phyloP scores from a whole-genome alignment of 1,140 invertebrate species.

The Zophobas morio region DNA sequence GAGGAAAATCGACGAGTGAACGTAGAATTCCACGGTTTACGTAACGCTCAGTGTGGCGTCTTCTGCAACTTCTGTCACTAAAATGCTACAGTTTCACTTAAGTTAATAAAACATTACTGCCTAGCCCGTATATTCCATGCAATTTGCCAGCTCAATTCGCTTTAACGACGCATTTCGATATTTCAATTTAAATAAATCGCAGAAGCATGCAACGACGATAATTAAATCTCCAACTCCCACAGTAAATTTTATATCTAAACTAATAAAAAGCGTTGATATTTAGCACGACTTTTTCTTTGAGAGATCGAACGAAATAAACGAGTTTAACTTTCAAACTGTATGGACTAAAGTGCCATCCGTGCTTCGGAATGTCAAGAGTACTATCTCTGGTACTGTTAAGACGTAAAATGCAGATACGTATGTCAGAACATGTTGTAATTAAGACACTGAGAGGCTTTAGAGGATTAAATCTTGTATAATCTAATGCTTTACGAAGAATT shows the following conservation, averaged over 20 bases:
- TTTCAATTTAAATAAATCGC: conserved; percentile 1
- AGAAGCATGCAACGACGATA: not conserved
- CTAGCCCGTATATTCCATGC: no score
- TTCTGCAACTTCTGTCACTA: not conserved
- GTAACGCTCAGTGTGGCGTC: not conserved
- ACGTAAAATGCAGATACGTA: conserved; percentile 26
- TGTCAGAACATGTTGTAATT: conserved; percentile 26
- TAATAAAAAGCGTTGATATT: conserved; percentile 1
- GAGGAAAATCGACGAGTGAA: not conserved
- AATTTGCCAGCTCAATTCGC: not conserved
- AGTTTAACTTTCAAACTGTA: conserved; percentile 11
- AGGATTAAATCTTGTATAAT: conserved; percentile 17
- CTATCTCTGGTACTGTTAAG: conserved; percentile 31
- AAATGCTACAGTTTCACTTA: not conserved
- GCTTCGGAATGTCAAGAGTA: conserved; percentile 22
- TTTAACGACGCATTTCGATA: not conserved
- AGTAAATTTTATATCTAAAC: conserved; percentile 5
- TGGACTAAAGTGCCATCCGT: not conserved
- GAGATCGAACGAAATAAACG: not conserved
- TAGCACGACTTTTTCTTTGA: not conserved
- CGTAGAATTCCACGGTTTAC: not conserved
- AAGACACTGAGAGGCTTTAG: conserved; percentile 18
- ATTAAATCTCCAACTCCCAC: not conserved
- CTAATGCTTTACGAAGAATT: conserved; percentile 2
- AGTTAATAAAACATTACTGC: not conserved